Percentiles rank a stretch among this genome's conserved stretches.
These are phyloP conservation scores for Zaprionus lineosus DNA, from an alignment of 2,888 invertebrate species.

Conservation along the genomic window DNA sequence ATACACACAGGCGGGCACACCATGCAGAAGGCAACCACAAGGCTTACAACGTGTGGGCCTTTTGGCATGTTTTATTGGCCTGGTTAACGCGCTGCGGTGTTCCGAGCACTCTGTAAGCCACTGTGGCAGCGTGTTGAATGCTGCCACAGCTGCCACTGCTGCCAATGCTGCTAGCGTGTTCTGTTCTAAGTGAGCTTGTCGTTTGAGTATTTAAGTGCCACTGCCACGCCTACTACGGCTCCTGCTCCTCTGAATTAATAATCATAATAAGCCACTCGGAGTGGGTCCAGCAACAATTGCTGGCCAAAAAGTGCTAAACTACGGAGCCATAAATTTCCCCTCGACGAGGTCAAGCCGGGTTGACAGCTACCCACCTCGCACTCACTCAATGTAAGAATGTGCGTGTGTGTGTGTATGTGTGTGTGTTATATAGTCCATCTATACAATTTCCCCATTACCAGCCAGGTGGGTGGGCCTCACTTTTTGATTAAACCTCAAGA, in stretches of 20 bases:
- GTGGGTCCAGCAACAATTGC: constrained; percentile 15
- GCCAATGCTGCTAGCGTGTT: constrained; percentile 13
- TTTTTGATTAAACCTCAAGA: constrained; percentile 20
- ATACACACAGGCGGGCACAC: constrained; percentile 2
- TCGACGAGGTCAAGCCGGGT: constrained; percentile 26
- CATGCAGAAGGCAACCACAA: constrained; percentile 15
- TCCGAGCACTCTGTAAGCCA: too few species aligned
- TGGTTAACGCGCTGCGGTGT: constrained; percentile 46
- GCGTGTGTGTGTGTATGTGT: too few species aligned
- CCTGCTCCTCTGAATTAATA: constrained; percentile 62
- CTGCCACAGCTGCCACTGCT: constrained; percentile 23
- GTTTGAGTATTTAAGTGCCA: constrained; percentile 40
- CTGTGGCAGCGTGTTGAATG: constrained; percentile 6
- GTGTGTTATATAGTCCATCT: too few species aligned
- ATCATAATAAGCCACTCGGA: constrained; percentile 63
- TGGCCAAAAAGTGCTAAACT: constrained; percentile 55
- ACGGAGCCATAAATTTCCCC: constrained; percentile 60
- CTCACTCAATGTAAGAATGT: too few species aligned
- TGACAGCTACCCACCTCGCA: constrained; percentile 4
- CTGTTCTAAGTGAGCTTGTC: constrained; percentile 17
- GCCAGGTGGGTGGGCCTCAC: too few species aligned
- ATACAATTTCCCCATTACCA: too few species aligned
- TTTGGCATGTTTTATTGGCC: constrained; percentile 62
- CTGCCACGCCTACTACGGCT: constrained; percentile 16
- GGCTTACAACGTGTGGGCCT: constrained; percentile 31